phyloP scores from a whole-genome alignment of 2,888 invertebrate genomes.

The Pherbina coryleti region DNA sequence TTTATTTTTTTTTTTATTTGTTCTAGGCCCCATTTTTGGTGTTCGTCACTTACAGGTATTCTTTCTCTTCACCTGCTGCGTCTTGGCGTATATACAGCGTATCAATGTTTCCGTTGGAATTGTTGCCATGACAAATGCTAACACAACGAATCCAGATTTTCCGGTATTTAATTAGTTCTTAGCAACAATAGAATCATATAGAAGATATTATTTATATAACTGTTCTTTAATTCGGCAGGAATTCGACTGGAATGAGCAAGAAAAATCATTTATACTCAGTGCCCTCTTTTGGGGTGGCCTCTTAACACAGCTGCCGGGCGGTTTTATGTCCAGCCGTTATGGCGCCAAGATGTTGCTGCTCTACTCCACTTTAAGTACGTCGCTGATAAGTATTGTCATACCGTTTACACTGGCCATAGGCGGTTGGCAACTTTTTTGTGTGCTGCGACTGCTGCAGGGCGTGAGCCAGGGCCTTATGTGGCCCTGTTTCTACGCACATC shows the following conservation, averaged over 20 bases:
- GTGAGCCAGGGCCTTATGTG: conserved; percentile 78
- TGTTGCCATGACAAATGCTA: conserved; percentile 78
- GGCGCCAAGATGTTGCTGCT: conserved; percentile 77
- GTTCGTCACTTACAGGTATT: conserved; percentile 75
- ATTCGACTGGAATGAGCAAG: conserved; percentile 73
- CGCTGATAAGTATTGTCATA: conserved; percentile 75
- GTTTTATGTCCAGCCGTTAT: conserved; percentile 78
- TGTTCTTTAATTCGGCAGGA: conserved; percentile 68
- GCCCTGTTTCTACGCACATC: conserved; percentile 76
- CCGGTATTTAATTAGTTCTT: conserved; percentile 54
- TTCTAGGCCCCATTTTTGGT: conserved; percentile 68
- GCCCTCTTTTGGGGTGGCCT: conserved; percentile 81
- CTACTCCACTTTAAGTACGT: conserved; percentile 73
- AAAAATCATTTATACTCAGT: conserved; percentile 74
- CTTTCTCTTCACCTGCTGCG: conserved; percentile 74
- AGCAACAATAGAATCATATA: not conserved
- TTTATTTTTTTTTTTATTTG: not conserved
- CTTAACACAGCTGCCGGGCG: conserved; percentile 75
- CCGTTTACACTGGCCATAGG: conserved; percentile 79
- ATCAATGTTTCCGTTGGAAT: conserved; percentile 80
- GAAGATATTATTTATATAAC: not conserved
- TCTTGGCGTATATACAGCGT: conserved; percentile 76
- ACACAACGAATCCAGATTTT: conserved; percentile 61
- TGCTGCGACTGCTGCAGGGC: conserved; percentile 77
- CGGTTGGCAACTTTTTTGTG: conserved; percentile 74